phyloP scores from a whole-genome alignment of 2,797 vertebrate genomes.

The Distichodus sexfasciatus region DNA sequence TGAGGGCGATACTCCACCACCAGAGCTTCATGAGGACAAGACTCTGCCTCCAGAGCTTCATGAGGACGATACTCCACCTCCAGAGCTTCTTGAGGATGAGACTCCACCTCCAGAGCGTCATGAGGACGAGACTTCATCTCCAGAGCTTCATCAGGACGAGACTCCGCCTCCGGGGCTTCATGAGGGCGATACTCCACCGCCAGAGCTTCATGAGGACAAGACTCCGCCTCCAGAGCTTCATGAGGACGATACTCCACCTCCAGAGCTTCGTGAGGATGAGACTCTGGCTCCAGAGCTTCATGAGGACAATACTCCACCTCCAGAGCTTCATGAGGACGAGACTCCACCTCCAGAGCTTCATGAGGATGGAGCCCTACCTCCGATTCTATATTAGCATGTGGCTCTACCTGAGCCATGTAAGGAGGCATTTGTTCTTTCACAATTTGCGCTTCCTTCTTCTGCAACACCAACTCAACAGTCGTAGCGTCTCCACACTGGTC shows the following conservation, averaged over 20 bases:
- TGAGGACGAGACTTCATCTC: neutral
- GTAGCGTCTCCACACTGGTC: conserved; percentile 61
- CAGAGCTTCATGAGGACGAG: too few relatives aligned
- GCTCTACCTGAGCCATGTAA: too few relatives aligned
- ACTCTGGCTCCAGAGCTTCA: neutral
- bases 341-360: neutral
- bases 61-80: neutral
- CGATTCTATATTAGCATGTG: too few relatives aligned
- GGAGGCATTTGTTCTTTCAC: conserved; percentile 1
- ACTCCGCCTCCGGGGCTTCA: neutral
- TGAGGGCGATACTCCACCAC: neutral
- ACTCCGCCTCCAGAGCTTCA: neutral
- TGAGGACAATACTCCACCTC: neutral
- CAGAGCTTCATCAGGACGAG: neutral
- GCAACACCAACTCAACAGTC: conserved; percentile 20
- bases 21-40: neutral
- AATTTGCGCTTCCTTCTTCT: conserved; percentile 11
- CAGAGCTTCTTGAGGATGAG: neutral
- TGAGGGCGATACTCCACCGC: neutral
- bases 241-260: neutral
- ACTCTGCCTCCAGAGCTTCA: neutral
- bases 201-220: neutral
- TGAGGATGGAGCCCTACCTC: neutral
- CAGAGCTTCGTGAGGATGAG: neutral
- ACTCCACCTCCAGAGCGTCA: neutral